Evolutionary conservation across 2,113 vertebrate genomes (phyloP), one percentile per base, ranked within the genome.

Genomic region (Cnemophilus loriae): DNA sequence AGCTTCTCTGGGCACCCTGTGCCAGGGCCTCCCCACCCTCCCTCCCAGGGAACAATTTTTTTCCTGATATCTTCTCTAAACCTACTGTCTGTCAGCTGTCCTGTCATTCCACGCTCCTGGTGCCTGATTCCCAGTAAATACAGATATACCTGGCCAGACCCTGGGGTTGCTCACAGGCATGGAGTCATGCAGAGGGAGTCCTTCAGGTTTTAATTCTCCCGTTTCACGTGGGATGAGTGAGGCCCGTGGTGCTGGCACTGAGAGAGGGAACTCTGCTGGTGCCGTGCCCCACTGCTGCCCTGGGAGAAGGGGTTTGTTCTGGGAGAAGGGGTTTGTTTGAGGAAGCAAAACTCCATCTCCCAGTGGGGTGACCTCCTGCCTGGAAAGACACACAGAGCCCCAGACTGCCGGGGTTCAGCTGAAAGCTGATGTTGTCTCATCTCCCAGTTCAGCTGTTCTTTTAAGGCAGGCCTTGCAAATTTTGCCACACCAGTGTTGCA

Each of bases 21-120:
- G 53, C 53, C 87, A 76, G 61, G 86, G 17, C 39, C 70, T 83
- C 3, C 46, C 55, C 70, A 41, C 47, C n/a, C 30, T 55, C 0
- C 0, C 56, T 55, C 0, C 0, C 56, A 63, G 47, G 24, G n/a
- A 53, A 30, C 8, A 44, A 9, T n/a, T 39, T 6, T 16, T 26
- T 17, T 6, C 32, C 30, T 19, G 15, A 22, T 18, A 56, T 32
- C 75, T 61, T 6, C 22, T 35, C 30, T 64, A 35, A 49, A 47
- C 21, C 26, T 41, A 11, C 47, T 21, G 22, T 44, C 49, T 49
- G 0, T 30, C 41, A 11, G 39, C 20, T 78, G 64, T 61, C 22
- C 55, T 53, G 46, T 46, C 41, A 30, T 23, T 55, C 47, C 75
- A 16, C 1, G 1, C 20, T 55, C 16, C 30, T 55, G 28, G 16